Evolutionary conservation across 2,797 vertebrate species (phyloP).

Genomic region (Myiothlypis coronata): DNA sequence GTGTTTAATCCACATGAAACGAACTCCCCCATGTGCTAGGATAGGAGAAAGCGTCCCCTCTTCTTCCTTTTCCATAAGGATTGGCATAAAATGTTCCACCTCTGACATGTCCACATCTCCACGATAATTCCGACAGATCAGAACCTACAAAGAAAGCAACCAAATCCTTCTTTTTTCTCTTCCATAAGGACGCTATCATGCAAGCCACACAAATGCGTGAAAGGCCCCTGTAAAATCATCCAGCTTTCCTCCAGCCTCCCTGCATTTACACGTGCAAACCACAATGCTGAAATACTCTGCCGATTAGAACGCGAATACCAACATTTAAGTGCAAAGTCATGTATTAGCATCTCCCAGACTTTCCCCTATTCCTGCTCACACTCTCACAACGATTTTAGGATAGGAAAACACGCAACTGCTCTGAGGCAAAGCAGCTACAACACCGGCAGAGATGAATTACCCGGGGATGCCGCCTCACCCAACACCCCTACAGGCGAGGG

Average conservation of each 20-base stretch:
- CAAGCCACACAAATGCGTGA: accelerated
- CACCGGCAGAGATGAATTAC: neutral
- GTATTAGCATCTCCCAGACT: accelerated
- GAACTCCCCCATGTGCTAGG: constrained; percentile 91
- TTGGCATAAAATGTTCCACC: constrained; percentile 97
- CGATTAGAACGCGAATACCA: accelerated
- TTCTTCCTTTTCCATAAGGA: constrained; percentile 97
- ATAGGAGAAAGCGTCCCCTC: constrained; percentile 94
- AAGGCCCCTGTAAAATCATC: neutral
- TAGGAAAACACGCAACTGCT: neutral
- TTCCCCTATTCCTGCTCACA: neutral
- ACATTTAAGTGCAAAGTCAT: accelerated
- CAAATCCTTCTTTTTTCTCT: neutral
- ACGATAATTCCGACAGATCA: constrained; percentile 95
- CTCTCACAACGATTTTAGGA: neutral
- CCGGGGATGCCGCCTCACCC: neutral
- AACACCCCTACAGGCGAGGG: neutral
- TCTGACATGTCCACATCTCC: constrained; percentile 99
- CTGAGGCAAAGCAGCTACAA: neutral
- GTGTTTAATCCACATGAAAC: constrained; percentile 99
- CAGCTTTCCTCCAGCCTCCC: neutral
- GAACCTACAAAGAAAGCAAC: constrained; percentile 75
- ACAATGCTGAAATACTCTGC: accelerated
- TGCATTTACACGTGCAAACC: accelerated
- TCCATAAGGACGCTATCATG: accelerated